These are phyloP conservation scores for Chondrilla cf. caribensis DNA, from an alignment of 37 sponge, comb jelly and placozoan species.

Conservation along the genomic window DNA sequence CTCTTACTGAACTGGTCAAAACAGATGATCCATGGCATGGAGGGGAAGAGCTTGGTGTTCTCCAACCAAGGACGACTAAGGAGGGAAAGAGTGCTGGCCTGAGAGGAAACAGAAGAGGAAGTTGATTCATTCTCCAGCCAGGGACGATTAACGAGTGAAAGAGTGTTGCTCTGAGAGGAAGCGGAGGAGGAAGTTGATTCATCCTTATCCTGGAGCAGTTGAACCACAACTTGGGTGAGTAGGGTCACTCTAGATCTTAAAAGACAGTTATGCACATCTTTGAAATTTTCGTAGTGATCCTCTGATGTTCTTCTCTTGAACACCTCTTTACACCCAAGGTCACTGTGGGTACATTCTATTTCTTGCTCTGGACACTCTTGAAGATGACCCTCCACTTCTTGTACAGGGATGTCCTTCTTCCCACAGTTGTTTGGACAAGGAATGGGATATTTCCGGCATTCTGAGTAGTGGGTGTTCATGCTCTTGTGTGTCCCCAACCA, in stretches of 20 bases:
- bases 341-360: not conserved
- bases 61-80: not conserved
- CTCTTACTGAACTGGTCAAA: not conserved
- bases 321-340: not conserved
- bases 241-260: not conserved
- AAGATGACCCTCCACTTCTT: not conserved
- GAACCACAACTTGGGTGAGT: too few species aligned
- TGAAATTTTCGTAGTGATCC: not conserved
- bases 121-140: slow-evolving; percentile 19
- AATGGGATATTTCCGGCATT: too few species aligned
- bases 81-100: not conserved
- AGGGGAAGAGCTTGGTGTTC: slow-evolving; percentile 1
- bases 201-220: too few species aligned
- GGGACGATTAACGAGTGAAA: too few species aligned
- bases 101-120: not conserved
- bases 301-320: not conserved
- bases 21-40: not conserved
- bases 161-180: too few species aligned
- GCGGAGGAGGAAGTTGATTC: not conserved
- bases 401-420: not conserved
- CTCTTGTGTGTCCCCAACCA: too few species aligned
- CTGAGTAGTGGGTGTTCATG: too few species aligned
- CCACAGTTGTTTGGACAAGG: not conserved
- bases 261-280: not conserved
- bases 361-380: not conserved